A percentile compares a stretch with the other conserved stretches of the same genome.
phyloP scores from a whole-genome alignment of 2,797 vertebrate genomes.

The Sparidentex hasta region DNA sequence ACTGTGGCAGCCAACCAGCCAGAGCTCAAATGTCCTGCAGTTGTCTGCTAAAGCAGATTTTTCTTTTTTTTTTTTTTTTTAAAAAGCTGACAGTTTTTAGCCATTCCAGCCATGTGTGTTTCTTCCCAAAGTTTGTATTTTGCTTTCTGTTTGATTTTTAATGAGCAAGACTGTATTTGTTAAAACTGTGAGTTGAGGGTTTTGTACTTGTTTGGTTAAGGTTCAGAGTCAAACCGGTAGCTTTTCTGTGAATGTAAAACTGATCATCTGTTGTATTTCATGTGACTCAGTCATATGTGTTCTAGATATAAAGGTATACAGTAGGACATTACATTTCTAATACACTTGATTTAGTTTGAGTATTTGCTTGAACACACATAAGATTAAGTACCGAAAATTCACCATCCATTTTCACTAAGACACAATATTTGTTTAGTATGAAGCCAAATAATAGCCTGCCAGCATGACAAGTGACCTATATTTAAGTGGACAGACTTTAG shows the following conservation, averaged over 20 bases:
- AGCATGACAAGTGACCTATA: background rate
- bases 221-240: background rate
- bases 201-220: too few species aligned
- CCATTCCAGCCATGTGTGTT: constrained; percentile 5
- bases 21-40: background rate
- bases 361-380: background rate
- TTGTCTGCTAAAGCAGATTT: background rate
- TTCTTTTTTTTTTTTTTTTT: background rate
- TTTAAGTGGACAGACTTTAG: background rate
- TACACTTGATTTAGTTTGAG: background rate
- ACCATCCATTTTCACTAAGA: background rate
- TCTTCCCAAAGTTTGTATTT: background rate
- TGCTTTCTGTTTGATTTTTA: background rate
- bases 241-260: constrained; percentile 31
- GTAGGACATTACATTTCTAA: background rate
- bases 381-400: too few species aligned
- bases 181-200: too few species aligned
- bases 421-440: background rate
- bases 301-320: background rate
- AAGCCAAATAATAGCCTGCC: too few species aligned
- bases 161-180: background rate
- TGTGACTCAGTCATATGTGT: background rate
- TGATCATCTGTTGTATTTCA: background rate
- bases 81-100: background rate
- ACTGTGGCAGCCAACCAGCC: constrained; percentile 27